These are phyloP conservation scores for Notarius lentiginosus DNA, from an alignment of 2,113 vertebrate species.

Conservation along the genomic window DNA sequence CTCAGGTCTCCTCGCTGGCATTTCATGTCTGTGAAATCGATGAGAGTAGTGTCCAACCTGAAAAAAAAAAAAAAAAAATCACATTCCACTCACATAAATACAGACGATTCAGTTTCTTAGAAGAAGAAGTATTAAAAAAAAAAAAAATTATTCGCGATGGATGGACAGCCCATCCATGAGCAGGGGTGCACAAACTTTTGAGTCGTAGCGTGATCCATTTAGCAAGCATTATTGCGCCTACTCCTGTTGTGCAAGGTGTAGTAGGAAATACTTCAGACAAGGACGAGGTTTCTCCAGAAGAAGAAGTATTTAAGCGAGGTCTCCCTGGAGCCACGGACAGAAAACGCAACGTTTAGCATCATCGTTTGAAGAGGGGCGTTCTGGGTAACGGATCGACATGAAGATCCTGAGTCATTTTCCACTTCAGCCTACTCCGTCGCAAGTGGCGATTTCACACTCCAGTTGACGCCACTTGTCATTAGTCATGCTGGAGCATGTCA, in stretches of 20 bases:
- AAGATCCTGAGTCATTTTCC: slow-evolving; percentile 22
- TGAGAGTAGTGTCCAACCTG: slow-evolving; percentile 97
- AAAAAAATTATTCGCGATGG: too few species aligned
- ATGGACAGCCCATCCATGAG: not conserved
- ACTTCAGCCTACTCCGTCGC: slow-evolving; percentile 12
- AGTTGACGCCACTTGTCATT: slow-evolving; percentile 45
- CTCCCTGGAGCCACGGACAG: not conserved
- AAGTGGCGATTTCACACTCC: slow-evolving; percentile 59
- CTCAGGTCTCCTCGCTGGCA: slow-evolving; percentile 98
- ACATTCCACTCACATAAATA: not conserved
- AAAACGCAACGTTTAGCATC: not conserved
- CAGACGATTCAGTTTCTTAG: not conserved
- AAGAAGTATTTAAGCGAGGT: not conserved
- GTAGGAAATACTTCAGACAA: not conserved
- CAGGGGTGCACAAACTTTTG: not conserved
- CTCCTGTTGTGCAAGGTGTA: not conserved
- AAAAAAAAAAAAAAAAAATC: not conserved
- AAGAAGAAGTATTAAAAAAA: too few species aligned
- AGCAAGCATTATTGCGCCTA: not conserved
- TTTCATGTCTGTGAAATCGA: slow-evolving; percentile 99
- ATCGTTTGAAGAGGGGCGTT: slow-evolving; percentile 10
- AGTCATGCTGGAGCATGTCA: slow-evolving; percentile 17
- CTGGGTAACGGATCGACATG: slow-evolving; percentile 38
- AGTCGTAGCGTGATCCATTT: not conserved
- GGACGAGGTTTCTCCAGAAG: not conserved